Evolutionary conservation across 2,888 invertebrate genomes (phyloP).

Genomic region (Dendrolimus pini): DNA sequence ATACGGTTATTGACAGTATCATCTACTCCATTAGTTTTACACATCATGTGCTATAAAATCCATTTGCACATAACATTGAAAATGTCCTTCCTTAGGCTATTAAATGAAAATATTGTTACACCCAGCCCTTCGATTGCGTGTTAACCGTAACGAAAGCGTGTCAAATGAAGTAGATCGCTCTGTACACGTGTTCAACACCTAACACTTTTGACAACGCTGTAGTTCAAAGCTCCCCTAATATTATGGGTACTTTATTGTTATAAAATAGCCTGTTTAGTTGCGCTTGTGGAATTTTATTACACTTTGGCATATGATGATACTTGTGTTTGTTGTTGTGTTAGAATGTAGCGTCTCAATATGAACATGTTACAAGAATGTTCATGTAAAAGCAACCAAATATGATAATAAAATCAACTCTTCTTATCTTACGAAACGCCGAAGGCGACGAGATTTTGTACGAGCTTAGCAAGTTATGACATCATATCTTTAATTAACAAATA

Average conservation of each 20-base stretch:
- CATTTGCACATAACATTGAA: background rate
- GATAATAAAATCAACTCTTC: too few relatives aligned
- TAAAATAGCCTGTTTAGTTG: constrained; percentile 19
- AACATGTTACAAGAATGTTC: constrained; percentile 3
- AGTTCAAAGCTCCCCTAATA: constrained; percentile 17
- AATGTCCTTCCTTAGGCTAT: background rate
- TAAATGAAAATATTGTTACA: constrained; percentile 35
- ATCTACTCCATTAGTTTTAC: too few relatives aligned
- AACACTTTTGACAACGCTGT: constrained; percentile 41
- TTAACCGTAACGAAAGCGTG: constrained; percentile 41
- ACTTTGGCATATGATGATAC: constrained; percentile 22
- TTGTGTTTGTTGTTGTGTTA: constrained; percentile 10
- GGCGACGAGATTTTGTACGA: too few relatives aligned
- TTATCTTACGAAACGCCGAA: too few relatives aligned
- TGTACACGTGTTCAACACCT: constrained; percentile 68
- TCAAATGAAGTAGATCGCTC: constrained; percentile 57
- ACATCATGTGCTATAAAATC: too few relatives aligned
- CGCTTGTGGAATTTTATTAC: constrained; percentile 48
- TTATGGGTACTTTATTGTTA: background rate
- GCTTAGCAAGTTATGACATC: too few relatives aligned
- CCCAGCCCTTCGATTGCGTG: constrained; percentile 45
- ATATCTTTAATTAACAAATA: too few relatives aligned
- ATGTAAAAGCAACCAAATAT: too few relatives aligned
- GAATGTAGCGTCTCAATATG: constrained; percentile 6
- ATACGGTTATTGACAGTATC: too few relatives aligned